phyloP scores from a whole-genome alignment of 2,113 vertebrate genomes.

The Paedocypris sp. region DNA sequence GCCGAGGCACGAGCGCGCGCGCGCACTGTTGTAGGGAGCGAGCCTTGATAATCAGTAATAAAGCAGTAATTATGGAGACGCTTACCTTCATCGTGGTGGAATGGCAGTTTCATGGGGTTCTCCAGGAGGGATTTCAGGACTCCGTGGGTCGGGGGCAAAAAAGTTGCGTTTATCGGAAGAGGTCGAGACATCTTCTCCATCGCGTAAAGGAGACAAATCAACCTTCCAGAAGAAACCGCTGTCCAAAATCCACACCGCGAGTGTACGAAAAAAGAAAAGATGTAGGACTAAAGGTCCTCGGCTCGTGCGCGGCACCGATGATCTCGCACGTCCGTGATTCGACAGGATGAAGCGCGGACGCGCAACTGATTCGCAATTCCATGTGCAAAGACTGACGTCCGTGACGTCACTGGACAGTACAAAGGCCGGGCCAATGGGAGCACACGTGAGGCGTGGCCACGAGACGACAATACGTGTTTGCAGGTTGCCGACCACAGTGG shows the following conservation, averaged over 20 bases:
- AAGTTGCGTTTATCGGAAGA: conserved; percentile 73
- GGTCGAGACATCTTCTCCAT: conserved; percentile 87
- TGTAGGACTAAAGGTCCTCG: neutral
- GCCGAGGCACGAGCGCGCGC: neutral
- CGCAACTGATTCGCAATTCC: conserved; percentile 55
- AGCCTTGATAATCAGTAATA: too few relatives aligned
- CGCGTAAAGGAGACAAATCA: conserved; percentile 26
- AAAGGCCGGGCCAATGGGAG: conserved; percentile 13
- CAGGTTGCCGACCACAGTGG: neutral
- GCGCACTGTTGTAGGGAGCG: too few relatives aligned
- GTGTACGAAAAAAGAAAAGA: neutral
- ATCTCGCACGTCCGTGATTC: neutral
- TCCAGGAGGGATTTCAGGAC: conserved; percentile 95
- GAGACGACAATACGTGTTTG: neutral
- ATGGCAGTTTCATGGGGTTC: conserved; percentile 89
- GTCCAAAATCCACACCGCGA: neutral
- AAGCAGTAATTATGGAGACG: neutral
- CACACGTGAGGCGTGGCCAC: neutral
- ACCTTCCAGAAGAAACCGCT: conserved; percentile 4
- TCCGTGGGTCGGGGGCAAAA: conserved; percentile 86
- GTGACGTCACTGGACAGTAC: conserved; percentile 53
- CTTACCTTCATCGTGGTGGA: conserved; percentile 85
- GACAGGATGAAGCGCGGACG: conserved; percentile 15
- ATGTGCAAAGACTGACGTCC: conserved; percentile 61
- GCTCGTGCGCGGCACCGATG: neutral